Evolutionary conservation across 2,113 vertebrate genomes (phyloP).

Genomic region (Petrocephalus microphthalmus): DNA sequence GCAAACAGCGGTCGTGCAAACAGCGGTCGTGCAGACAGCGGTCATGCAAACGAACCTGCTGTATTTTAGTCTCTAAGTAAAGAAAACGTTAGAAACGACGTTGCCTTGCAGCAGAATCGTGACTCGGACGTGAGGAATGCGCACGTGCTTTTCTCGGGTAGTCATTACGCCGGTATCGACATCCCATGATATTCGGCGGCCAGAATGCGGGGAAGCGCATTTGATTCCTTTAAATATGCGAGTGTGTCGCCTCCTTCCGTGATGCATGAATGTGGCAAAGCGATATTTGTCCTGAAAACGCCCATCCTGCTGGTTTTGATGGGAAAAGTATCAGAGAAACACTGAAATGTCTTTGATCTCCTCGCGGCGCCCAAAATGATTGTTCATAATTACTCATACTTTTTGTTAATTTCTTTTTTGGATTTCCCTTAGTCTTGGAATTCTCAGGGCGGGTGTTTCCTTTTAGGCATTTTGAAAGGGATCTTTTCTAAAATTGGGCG

Average conservation of each 20-base stretch:
- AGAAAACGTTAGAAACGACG: background rate
- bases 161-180: background rate
- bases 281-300: background rate
- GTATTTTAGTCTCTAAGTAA: background rate
- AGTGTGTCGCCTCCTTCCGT: background rate
- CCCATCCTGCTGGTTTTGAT: background rate
- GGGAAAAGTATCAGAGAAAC: background rate
- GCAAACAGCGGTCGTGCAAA: too few species aligned
- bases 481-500: background rate
- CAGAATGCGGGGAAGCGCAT: background rate
- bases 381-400: background rate
- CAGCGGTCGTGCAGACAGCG: too few species aligned
- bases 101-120: background rate
- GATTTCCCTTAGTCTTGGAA: background rate
- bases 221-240: background rate
- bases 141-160: background rate
- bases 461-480: background rate
- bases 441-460: background rate
- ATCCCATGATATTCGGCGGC: background rate
- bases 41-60: background rate
- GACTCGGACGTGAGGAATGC: background rate
- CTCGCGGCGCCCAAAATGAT: background rate
- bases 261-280: background rate
- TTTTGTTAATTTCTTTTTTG: background rate
- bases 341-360: background rate